These are phyloP conservation scores for Acanthosoma haemorrhoidale DNA, from an alignment of 2,888 invertebrate species.

Conservation along the genomic window DNA sequence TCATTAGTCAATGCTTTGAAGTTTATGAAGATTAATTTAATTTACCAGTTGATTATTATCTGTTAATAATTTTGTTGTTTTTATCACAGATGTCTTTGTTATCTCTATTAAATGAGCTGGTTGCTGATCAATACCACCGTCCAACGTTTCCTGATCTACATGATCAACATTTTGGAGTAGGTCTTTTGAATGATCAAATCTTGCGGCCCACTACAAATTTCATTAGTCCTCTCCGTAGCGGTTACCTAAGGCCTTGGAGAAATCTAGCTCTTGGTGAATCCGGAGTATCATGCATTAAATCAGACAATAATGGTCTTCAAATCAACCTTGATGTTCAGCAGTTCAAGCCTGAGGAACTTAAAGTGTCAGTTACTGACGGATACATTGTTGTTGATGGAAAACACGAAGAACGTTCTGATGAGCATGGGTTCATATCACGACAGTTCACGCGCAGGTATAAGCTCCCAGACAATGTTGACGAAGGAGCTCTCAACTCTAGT, in stretches of 20 bases:
- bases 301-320: slow-evolving; percentile 42
- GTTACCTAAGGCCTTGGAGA: slow-evolving; percentile 39
- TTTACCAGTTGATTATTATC: background rate
- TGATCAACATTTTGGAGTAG: slow-evolving; percentile 41
- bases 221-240: slow-evolving; percentile 24
- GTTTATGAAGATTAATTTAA: background rate
- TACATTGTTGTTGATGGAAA: slow-evolving; percentile 47
- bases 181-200: slow-evolving; percentile 35
- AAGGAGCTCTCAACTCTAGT: slow-evolving; percentile 45
- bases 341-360: slow-evolving; percentile 48
- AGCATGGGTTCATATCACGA: slow-evolving; percentile 48
- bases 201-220: background rate
- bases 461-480: slow-evolving; percentile 47
- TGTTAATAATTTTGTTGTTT: background rate
- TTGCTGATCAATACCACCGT: slow-evolving; percentile 31
- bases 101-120: slow-evolving; percentile 39
- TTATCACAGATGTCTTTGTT: slow-evolving; percentile 41
- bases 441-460: slow-evolving; percentile 48
- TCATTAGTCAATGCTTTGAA: too few species aligned
- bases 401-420: slow-evolving; percentile 48
- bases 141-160: slow-evolving; percentile 40
- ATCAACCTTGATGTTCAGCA: slow-evolving; percentile 48
- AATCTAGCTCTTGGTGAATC: slow-evolving; percentile 37
- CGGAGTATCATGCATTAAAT: slow-evolving; percentile 38
- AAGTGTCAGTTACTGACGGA: slow-evolving; percentile 47